These are phyloP conservation scores for Tarsius wallacei DNA, from an alignment of 2,797 vertebrate genomes.

Conservation along the genomic window DNA sequence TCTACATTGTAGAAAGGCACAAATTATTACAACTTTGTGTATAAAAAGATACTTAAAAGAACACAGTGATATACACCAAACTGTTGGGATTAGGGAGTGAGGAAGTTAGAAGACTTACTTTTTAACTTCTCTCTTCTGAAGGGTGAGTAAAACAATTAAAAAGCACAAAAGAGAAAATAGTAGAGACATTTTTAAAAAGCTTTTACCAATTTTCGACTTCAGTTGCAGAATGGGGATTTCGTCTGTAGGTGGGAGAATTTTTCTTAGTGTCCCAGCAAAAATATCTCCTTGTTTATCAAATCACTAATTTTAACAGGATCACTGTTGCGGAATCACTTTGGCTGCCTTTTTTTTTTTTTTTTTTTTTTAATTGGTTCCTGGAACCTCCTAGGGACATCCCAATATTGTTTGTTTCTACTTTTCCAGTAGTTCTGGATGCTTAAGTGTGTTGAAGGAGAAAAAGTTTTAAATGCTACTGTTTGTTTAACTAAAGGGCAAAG, in stretches of 20 bases:
- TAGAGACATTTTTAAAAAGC: background rate
- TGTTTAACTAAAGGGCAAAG: background rate
- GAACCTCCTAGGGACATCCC: background rate
- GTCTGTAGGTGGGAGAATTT: background rate
- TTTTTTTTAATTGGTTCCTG: background rate
- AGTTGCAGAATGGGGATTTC: background rate
- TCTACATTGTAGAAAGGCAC: constrained; percentile 52
- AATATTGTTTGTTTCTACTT: background rate
- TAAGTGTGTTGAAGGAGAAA: background rate
- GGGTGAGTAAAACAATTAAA: constrained; percentile 65
- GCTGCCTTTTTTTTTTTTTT: background rate
- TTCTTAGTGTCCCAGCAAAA: background rate
- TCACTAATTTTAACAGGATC: background rate
- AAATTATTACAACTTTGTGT: constrained; percentile 56
- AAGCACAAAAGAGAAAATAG: constrained; percentile 45
- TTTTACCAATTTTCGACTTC: constrained; percentile 33
- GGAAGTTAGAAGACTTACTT: constrained; percentile 65
- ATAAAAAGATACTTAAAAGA: constrained; percentile 66
- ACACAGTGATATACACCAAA: background rate
- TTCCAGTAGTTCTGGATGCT: background rate
- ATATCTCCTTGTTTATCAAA: background rate
- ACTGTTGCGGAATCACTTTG: background rate
- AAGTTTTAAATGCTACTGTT: constrained; percentile 18
- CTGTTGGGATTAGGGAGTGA: constrained; percentile 55
- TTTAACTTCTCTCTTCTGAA: constrained; percentile 69